Conservation (phyloP, 2,797 vertebrate genomes). For the Myripristis murdjan region DNA sequence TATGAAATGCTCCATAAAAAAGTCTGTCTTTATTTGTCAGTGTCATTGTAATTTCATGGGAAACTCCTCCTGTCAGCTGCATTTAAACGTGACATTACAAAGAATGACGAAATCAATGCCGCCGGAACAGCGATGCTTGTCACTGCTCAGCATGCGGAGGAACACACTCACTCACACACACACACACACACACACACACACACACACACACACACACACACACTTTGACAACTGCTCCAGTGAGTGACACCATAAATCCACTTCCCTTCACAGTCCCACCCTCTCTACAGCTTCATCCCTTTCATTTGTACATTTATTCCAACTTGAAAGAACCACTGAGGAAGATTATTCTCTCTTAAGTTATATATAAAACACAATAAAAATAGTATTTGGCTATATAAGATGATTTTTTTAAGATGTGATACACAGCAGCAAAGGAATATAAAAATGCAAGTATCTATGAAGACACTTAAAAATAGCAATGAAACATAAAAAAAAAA, state of each 20-base stretch:
- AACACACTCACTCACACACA: neutral
- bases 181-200: slow-evolving; percentile 10
- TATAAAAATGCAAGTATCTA: too few species aligned
- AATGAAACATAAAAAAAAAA: too few species aligned
- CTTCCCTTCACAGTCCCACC: slow-evolving; percentile 19
- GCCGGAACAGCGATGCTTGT: slow-evolving; percentile 21
- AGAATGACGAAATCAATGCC: slow-evolving; percentile 40
- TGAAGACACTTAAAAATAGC: too few species aligned
- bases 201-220: neutral
- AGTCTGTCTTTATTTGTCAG: slow-evolving; percentile 28
- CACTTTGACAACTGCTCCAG: slow-evolving; percentile 37
- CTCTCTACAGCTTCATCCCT: slow-evolving; percentile 30
- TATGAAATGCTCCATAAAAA: slow-evolving; percentile 46
- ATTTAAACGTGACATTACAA: neutral
- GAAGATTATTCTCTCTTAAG: too few species aligned
- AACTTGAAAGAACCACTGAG: too few species aligned
- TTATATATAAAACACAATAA: too few species aligned
- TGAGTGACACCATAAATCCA: slow-evolving; percentile 53
- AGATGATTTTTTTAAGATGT: too few species aligned
- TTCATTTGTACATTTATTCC: too few species aligned
- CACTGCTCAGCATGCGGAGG: neutral
- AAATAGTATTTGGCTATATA: too few species aligned
- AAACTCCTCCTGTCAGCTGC: slow-evolving; percentile 27
- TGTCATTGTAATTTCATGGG: slow-evolving; percentile 44
- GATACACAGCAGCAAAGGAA: too few species aligned